Conservation (phyloP, 2,113 vertebrate species). For the Tympanuchus pallidicinctus region DNA sequence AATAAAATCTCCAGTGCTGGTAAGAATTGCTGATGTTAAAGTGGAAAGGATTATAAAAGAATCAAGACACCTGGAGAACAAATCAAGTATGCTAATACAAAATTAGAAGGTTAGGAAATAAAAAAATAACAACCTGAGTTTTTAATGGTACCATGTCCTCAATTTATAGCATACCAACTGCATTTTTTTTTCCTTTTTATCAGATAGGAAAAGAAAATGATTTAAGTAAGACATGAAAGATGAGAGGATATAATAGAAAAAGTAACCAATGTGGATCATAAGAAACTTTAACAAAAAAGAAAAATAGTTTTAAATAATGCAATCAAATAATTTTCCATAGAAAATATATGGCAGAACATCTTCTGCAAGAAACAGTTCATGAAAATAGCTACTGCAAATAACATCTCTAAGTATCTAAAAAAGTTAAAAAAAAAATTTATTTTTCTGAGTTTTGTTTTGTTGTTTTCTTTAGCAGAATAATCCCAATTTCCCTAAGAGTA, state of each 20-base stretch:
- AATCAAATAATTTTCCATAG: not conserved
- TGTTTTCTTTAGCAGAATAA: not conserved
- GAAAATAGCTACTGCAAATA: not conserved
- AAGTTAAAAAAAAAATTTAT: not conserved
- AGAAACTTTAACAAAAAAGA: not conserved
- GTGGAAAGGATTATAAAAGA: not conserved
- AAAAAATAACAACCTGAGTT: not conserved
- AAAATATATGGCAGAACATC: not conserved
- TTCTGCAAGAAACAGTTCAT: not conserved
- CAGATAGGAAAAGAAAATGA: not conserved
- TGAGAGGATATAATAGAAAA: not conserved
- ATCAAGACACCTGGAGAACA: not conserved
- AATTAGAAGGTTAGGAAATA: not conserved
- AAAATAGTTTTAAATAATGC: not conserved
- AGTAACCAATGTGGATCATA: not conserved
- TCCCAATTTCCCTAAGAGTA: not conserved
- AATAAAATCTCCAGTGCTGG: not conserved
- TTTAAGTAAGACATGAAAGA: not conserved
- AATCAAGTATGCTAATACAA: accelerated
- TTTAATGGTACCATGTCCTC: not conserved
- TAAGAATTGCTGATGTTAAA: not conserved
- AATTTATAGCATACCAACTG: not conserved
- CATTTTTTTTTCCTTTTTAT: not conserved
- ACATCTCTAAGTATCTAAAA: not conserved
- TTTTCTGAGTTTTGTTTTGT: not conserved